These are phyloP conservation scores for Phallusia fumigata DNA, from an alignment of 23 tunicate species.

Conservation along the genomic window DNA sequence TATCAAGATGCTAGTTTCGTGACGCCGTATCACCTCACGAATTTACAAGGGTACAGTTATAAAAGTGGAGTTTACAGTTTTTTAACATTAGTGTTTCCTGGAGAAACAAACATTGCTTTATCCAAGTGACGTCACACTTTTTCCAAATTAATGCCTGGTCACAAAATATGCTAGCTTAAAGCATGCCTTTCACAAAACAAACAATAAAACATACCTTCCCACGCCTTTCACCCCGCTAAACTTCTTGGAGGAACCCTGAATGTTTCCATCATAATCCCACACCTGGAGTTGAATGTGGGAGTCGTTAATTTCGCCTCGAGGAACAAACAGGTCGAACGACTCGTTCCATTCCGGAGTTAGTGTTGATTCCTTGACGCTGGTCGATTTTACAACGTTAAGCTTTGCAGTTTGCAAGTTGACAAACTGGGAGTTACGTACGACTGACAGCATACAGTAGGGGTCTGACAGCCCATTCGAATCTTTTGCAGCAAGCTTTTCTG, in stretches of 20 bases:
- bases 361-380: conserved; percentile 30
- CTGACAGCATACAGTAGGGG: conserved; percentile 78
- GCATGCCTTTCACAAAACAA: too few species aligned
- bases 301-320: conserved; percentile 42
- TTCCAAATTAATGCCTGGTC: too few species aligned
- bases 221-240: conserved; percentile 80
- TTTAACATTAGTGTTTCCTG: too few species aligned
- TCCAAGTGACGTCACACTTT: too few species aligned
- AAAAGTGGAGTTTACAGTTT: too few species aligned
- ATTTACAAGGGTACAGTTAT: too few species aligned
- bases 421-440: conserved; percentile 40
- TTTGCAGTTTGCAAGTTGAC: conserved; percentile 47
- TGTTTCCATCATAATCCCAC: conserved; percentile 85
- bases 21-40: too few species aligned
- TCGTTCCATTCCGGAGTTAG: conserved; percentile 92
- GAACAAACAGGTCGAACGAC: conserved; percentile 44
- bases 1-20: too few species aligned
- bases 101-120: too few species aligned
- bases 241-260: conserved; percentile 43
- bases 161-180: too few species aligned
- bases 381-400: conserved; percentile 14
- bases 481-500: conserved; percentile 84
- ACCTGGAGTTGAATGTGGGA: conserved; percentile 68
- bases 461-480: conserved; percentile 88
- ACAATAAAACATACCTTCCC: conserved; percentile 46